Conservation (phyloP, 2,797 vertebrate species). For the Aldrovandia affinis region DNA sequence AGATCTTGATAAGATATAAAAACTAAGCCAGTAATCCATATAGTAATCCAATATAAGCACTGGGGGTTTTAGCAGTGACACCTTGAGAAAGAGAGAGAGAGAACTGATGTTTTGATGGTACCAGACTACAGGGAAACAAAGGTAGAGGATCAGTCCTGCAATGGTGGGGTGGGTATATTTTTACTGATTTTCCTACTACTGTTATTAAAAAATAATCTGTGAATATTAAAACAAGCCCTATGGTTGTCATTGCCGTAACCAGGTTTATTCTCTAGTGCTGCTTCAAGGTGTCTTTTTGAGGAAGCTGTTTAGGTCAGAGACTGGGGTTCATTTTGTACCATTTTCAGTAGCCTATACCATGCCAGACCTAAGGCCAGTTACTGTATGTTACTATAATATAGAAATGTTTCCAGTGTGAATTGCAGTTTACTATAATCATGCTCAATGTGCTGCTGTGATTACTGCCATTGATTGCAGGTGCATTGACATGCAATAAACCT, state of each 20-base stretch:
- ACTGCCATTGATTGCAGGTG: background rate
- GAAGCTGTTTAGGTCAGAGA: background rate
- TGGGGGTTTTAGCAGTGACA: background rate
- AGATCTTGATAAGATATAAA: constrained; percentile 1
- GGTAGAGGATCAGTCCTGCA: background rate
- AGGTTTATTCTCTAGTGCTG: background rate
- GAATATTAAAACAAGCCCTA: background rate
- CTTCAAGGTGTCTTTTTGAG: background rate
- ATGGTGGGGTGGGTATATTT: background rate
- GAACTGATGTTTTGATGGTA: background rate
- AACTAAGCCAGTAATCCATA: background rate
- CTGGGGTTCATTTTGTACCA: background rate
- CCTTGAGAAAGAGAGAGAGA: background rate
- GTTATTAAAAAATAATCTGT: background rate
- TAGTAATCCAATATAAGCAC: background rate
- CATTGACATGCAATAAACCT: constrained; percentile 7
- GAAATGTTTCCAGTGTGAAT: background rate
- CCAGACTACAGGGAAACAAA: background rate
- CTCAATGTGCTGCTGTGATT: background rate
- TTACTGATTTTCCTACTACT: background rate
- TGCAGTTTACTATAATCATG: background rate
- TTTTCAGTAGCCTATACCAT: background rate
- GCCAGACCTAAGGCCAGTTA: background rate
- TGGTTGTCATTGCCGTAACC: background rate
- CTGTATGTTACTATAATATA: constrained; percentile 1